Evolutionary conservation across 1,140 invertebrate species (phyloP).

Genomic region (Phymastichus coffea): DNA sequence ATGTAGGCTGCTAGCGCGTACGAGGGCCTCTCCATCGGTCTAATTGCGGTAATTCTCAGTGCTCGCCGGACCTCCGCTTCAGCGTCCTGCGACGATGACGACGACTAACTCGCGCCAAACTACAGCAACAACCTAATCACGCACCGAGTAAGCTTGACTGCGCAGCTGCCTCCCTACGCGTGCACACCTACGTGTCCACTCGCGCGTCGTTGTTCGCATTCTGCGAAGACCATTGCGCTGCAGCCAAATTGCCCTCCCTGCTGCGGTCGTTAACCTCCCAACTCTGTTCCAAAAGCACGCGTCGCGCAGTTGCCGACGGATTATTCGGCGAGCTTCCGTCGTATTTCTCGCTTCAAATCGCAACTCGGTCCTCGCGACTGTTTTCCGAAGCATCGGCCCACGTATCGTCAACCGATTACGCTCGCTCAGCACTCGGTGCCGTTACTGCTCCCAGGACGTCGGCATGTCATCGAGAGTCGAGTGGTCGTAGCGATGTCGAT

Average conservation of each 20-base stretch:
- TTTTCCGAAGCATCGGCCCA: not conserved
- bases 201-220: not conserved
- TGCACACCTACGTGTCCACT: not conserved
- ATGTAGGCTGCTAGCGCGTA: conserved; percentile 45
- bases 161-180: not conserved
- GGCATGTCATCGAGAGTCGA: too few species aligned
- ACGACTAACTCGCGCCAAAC: conserved; percentile 20
- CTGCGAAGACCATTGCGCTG: too few species aligned
- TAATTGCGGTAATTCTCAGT: conserved; percentile 47
- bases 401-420: not conserved
- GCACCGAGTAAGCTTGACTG: not conserved
- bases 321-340: too few species aligned
- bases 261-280: too few species aligned
- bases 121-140: conserved; percentile 31
- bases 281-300: too few species aligned
- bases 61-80: conserved; percentile 35
- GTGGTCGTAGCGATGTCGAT: conserved; percentile 4
- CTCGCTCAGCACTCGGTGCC: too few species aligned
- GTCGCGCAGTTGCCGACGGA: too few species aligned
- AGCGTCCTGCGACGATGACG: not conserved
- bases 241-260: too few species aligned
- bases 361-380: too few species aligned
- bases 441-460: too few species aligned
- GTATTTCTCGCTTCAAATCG: too few species aligned
- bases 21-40: conserved; percentile 42